phyloP scores from a whole-genome alignment of 2,888 invertebrate species.

The Rhingia campestris region DNA sequence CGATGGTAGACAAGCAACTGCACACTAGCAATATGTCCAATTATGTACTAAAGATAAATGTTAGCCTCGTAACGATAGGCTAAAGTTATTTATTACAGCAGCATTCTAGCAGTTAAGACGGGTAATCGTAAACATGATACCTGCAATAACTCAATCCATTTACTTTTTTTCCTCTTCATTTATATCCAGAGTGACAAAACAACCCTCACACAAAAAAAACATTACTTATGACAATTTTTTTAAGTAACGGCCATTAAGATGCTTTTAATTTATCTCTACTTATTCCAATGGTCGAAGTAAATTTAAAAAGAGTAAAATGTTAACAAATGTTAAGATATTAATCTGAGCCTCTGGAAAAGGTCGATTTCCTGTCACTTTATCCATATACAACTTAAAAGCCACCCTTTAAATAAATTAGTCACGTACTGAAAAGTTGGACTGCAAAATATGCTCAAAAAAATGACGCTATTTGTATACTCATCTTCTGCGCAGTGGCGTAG shows the following conservation, averaged over 20 bases:
- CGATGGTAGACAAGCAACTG: no score
- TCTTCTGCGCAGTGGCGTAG: no score
- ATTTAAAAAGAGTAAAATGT: background rate
- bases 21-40: no score
- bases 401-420: no score
- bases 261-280: constrained; percentile 7
- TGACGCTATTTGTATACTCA: background rate
- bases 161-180: background rate
- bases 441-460: background rate
- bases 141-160: background rate
- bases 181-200: background rate
- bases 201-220: constrained; percentile 6
- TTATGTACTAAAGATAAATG: no score
- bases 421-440: background rate
- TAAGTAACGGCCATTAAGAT: background rate
- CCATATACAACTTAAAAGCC: no score
- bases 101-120: no score
- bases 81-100: no score
- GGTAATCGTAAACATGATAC: no score
- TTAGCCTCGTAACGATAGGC: no score
- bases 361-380: background rate
- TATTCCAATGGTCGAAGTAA: background rate
- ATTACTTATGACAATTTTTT: constrained; percentile 12
- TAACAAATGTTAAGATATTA: constrained; percentile 2
- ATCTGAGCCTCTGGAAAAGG: constrained; percentile 2